Percentiles rank a stretch among this genome's conserved stretches.
Conservation (phyloP, 2,113 vertebrate species). For the Aramus guarauna region DNA sequence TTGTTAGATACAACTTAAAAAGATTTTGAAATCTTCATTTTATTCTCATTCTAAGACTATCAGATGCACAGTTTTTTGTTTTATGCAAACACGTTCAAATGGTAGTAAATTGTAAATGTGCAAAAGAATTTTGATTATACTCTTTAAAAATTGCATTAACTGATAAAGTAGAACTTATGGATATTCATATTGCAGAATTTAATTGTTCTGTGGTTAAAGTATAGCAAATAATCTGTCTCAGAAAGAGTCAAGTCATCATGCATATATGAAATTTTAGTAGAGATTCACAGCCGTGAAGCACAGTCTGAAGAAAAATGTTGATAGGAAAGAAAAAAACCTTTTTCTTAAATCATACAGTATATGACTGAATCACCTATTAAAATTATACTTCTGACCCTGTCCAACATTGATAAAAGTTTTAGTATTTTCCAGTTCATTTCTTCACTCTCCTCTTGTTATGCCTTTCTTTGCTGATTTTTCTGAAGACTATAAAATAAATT, state of each 20-base stretch:
- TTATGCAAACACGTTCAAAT: not conserved
- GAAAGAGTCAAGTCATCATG: not conserved
- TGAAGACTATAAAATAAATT: not conserved
- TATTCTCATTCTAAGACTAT: not conserved
- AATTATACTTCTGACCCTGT: not conserved
- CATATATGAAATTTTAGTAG: not conserved
- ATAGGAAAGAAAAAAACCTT: not conserved
- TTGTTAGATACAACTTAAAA: not conserved
- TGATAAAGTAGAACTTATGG: not conserved
- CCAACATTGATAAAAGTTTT: not conserved
- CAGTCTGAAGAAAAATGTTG: not conserved
- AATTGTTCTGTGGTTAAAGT: not conserved
- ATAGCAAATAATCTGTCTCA: not conserved
- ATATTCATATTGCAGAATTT: not conserved
- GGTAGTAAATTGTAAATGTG: not conserved
- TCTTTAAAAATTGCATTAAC: not conserved
- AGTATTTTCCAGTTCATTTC: not conserved
- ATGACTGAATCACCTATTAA: not conserved
- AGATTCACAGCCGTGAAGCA: not conserved
- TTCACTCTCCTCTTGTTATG: not conserved
- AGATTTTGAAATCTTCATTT: not conserved
- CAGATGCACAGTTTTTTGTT: not conserved
- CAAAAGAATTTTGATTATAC: not conserved
- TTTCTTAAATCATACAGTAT: not conserved
- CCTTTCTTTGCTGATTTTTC: not conserved